These are phyloP conservation scores for Astyanax mexicanus DNA, from an alignment of 2,797 vertebrate genomes.

Conservation along the genomic window DNA sequence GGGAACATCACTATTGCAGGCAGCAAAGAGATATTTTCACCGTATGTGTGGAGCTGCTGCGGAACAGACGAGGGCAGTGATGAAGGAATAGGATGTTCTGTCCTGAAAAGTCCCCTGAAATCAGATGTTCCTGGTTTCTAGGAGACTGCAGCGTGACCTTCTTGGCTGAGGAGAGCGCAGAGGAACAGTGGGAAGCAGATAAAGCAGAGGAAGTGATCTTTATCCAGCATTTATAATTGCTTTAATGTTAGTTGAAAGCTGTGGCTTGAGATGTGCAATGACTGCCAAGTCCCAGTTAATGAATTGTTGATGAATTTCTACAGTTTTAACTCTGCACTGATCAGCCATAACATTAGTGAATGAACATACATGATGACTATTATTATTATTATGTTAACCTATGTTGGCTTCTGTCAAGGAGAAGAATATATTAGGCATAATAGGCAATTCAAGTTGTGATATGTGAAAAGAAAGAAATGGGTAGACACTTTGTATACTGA, in stretches of 20 bases:
- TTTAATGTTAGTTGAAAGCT: background rate
- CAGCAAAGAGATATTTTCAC: slow-evolving; percentile 66
- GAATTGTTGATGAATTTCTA: background rate
- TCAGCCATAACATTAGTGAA: no score
- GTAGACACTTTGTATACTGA: no score
- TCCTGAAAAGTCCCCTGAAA: slow-evolving; percentile 25
- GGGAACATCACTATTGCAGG: slow-evolving; percentile 62
- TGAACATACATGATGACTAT: no score
- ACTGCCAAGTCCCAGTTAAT: background rate
- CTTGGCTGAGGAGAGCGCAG: background rate
- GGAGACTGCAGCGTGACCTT: slow-evolving; percentile 3
- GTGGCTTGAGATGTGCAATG: background rate
- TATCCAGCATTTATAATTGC: background rate
- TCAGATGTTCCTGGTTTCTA: slow-evolving; percentile 31
- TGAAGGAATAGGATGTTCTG: slow-evolving; percentile 39
- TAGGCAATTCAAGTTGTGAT: no score
- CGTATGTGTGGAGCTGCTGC: slow-evolving; percentile 64
- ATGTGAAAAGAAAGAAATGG: no score
- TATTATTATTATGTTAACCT: no score
- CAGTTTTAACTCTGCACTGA: background rate
- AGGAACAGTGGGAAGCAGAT: background rate
- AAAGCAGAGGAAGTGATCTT: background rate
- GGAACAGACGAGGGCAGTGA: slow-evolving; percentile 32
- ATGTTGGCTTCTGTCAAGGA: no score
- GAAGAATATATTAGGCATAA: no score